Base-by-base conservation (phyloP, 2,113 vertebrate genomes). In the Serinus canaria region DNA sequence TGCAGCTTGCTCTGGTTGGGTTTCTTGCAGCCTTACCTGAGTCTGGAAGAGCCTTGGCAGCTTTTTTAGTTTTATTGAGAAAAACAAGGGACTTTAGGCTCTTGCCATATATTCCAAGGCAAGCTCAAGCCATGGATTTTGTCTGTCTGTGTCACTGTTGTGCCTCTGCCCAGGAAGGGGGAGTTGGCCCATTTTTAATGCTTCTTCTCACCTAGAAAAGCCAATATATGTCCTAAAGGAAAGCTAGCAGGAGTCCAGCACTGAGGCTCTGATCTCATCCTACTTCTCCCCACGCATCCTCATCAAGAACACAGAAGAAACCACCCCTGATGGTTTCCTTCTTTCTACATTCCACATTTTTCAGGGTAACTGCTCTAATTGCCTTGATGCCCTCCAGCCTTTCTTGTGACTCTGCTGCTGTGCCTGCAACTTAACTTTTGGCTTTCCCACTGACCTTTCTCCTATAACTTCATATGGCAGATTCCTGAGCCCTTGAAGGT, bases 201-300 rank as follows among this genome's bases (percentile, higher is more conserved):
- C 3, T 62, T 3, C 21, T 83, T 58, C 73, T 91, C 35, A 64
- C 52, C 43, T 83, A 58, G 37, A 37, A 37, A 67, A 90, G 49
- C 73, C 15, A 59, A 55, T 27, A 82, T 62, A 87, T 56, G 43
- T 46, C 84, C 76, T 73, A 62, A 75, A 46, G 28, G 39, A 84
- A 94, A 87, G 60, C 43, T 62, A 59, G 46, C 53, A 76, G 24
- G 10, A 11, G 55, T 37, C 27, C 44, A 80, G 59, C 69, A 37
- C 20, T 9, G 27, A 17, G 10, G 59, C 10, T 73, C 22, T 1
- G 3, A 43, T 47, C 33, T 84, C 64, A 43, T 18, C 62, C 47
- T 6, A 1, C 37, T 85, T 56, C 56, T 82, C 44, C 33, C 15
- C 21, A 33, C 0, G 0, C 1, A 9, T 44, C 41, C 39, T 68